Evolutionary conservation across 2,113 vertebrate genomes (phyloP).

Genomic region (Seriola dumerili): DNA sequence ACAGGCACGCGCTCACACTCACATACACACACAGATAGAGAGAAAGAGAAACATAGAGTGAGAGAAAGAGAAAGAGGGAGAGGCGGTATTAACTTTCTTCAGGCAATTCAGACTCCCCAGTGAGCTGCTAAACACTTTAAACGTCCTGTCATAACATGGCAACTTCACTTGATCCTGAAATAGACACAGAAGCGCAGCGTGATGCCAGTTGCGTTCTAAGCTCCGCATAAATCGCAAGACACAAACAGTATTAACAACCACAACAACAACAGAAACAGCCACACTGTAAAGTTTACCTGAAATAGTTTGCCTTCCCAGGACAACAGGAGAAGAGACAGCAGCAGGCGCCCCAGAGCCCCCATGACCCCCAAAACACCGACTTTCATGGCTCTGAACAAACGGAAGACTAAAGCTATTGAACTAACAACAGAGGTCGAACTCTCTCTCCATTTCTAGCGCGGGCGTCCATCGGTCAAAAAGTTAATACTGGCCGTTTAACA

Average conservation of each 20-base stretch:
- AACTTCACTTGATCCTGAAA: constrained; percentile 70
- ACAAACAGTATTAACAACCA: constrained; percentile 9
- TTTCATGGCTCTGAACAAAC: constrained; percentile 43
- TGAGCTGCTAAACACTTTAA: constrained; percentile 21
- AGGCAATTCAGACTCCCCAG: constrained; percentile 2
- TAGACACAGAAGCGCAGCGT: constrained; percentile 59
- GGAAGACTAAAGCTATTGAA: constrained; percentile 15
- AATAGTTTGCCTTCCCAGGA: constrained; percentile 53
- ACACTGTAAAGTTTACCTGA: constrained; percentile 66
- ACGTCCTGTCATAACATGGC: constrained; percentile 56
- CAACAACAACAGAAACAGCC: constrained; percentile 6
- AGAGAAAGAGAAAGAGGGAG: no score
- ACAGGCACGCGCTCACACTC: neutral
- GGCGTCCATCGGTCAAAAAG: constrained; percentile 34
- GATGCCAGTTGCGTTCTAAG: constrained; percentile 31
- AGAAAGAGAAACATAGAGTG: neutral
- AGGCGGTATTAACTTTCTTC: constrained; percentile 42
- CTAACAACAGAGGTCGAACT: constrained; percentile 69
- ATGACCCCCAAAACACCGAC: constrained; percentile 46
- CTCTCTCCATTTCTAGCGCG: constrained; percentile 44
- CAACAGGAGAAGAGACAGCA: constrained; percentile 69
- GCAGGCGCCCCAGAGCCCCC: constrained; percentile 49
- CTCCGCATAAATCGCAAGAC: constrained; percentile 51
- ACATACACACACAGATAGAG: neutral
- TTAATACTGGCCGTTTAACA: neutral